Evolutionary conservation across 2,888 invertebrate species (phyloP).

Genomic region (Chalcosyrphus nemorum): DNA sequence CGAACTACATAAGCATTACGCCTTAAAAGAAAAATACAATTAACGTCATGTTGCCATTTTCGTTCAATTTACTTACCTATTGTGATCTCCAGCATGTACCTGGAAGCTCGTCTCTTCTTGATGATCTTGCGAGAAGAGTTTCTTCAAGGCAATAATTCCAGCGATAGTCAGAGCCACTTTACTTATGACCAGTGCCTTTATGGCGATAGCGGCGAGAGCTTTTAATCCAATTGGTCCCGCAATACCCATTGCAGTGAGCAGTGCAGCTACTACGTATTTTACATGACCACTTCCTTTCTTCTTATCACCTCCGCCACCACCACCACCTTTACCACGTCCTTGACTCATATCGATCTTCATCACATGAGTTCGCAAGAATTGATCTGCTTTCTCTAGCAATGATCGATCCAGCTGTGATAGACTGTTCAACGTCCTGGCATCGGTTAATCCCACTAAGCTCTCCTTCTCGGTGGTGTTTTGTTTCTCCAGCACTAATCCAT

Average conservation of each 20-base stretch:
- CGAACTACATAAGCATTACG: constrained; percentile 86
- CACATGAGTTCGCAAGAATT: constrained; percentile 86
- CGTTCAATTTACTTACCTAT: constrained; percentile 81
- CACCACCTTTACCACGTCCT: constrained; percentile 75
- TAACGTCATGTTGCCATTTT: background rate
- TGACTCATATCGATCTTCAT: constrained; percentile 85
- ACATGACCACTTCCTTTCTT: constrained; percentile 81
- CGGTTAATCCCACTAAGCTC: constrained; percentile 81
- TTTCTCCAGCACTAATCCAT: constrained; percentile 85
- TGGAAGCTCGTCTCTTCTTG: constrained; percentile 86
- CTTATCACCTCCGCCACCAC: constrained; percentile 76
- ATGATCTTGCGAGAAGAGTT: constrained; percentile 87
- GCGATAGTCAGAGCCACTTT: constrained; percentile 89
- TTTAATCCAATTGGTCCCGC: constrained; percentile 88
- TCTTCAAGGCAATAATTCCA: constrained; percentile 88
- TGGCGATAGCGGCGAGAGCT: constrained; percentile 87
- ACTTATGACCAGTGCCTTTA: constrained; percentile 88
- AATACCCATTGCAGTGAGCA: constrained; percentile 86
- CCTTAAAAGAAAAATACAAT: constrained; percentile 78
- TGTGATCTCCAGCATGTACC: constrained; percentile 86
- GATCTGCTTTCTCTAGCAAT: constrained; percentile 83
- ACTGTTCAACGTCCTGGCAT: constrained; percentile 84
- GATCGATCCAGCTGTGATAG: constrained; percentile 84
- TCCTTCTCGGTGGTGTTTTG: constrained; percentile 83
- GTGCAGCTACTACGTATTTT: constrained; percentile 84